These are phyloP conservation scores for Sebastes dallii DNA, from an alignment of 2,797 vertebrate species.

Conservation along the genomic window DNA sequence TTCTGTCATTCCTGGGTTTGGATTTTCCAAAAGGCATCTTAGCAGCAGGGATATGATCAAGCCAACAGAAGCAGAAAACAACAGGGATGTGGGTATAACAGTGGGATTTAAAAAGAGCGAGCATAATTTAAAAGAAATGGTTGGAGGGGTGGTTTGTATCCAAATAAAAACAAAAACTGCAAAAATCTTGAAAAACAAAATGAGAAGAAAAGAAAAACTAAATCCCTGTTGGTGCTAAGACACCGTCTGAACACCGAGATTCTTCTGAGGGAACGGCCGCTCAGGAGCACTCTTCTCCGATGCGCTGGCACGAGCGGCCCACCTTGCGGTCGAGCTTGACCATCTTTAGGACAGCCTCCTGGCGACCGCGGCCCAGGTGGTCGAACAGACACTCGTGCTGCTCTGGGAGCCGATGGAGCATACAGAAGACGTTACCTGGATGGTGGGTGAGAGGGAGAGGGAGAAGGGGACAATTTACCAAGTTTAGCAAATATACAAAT, in stretches of 20 bases:
- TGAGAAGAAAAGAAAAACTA: constrained; percentile 24
- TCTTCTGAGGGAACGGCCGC: neutral
- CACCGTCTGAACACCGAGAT: constrained; percentile 40
- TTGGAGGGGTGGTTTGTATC: constrained; percentile 36
- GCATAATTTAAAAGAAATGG: constrained; percentile 40
- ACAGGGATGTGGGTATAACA: constrained; percentile 4
- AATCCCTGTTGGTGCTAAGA: constrained; percentile 66
- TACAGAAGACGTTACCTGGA: constrained; percentile 94
- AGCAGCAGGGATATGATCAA: constrained; percentile 71
- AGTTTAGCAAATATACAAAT: neutral
- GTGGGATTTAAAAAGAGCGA: constrained; percentile 35
- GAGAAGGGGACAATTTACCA: neutral
- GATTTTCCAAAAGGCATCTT: constrained; percentile 68
- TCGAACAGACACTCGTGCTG: constrained; percentile 95
- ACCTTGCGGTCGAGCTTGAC: constrained; percentile 97
- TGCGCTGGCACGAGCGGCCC: constrained; percentile 96
- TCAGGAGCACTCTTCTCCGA: constrained; percentile 96
- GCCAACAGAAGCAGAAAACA: constrained; percentile 47
- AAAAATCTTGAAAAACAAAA: constrained; percentile 47
- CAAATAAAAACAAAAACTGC: constrained; percentile 38
- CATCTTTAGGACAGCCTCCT: constrained; percentile 97
- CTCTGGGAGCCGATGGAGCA: constrained; percentile 95
- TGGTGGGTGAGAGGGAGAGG: neutral
- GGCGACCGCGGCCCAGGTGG: constrained; percentile 94
- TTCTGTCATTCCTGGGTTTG: constrained; percentile 50